A percentile compares a stretch with the other conserved stretches of the same genome.
Evolutionary conservation across 2,888 invertebrate genomes (phyloP).

Genomic region (Mythimna albipuncta): DNA sequence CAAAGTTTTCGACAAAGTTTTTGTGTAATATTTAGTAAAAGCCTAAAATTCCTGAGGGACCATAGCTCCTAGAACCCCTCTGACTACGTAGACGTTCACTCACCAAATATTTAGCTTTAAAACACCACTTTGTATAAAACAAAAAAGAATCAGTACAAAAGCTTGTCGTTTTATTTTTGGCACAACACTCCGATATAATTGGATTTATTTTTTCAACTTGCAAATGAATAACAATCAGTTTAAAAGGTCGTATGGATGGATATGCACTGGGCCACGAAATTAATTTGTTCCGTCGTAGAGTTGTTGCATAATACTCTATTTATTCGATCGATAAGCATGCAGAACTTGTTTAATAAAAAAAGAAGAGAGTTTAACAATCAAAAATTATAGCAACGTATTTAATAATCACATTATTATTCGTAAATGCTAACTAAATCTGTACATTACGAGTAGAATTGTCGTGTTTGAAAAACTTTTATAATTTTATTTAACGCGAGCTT

Average conservation of each 20-base stretch:
- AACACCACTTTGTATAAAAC: slow-evolving; percentile 33
- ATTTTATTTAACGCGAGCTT: neutral
- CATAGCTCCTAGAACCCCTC: slow-evolving; percentile 26
- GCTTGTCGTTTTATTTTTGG: slow-evolving; percentile 45
- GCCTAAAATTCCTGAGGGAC: slow-evolving; percentile 52
- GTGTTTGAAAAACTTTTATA: slow-evolving; percentile 4
- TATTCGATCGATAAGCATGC: neutral
- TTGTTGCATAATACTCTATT: slow-evolving; percentile 26
- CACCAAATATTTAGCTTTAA: slow-evolving; percentile 31
- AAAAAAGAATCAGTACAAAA: slow-evolving; percentile 41
- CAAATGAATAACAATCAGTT: slow-evolving; percentile 63
- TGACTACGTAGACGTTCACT: slow-evolving; percentile 10
- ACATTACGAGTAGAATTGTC: neutral
- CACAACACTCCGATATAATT: slow-evolving; percentile 55
- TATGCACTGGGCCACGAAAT: slow-evolving; percentile 56
- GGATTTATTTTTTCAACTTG: slow-evolving; percentile 53
- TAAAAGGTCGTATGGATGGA: slow-evolving; percentile 48
- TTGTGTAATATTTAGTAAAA: slow-evolving; percentile 63
- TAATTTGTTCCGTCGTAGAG: slow-evolving; percentile 44
- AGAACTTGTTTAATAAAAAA: neutral
- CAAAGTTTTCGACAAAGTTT: slow-evolving; percentile 53
- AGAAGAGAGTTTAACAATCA: neutral
- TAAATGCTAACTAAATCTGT: slow-evolving; percentile 9
- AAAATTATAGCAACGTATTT: neutral
- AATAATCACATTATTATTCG: slow-evolving; percentile 9